Evolutionary conservation across 2,113 vertebrate genomes (phyloP), one percentile per base, ranked within the genome.

Genomic region (Pongo pygmaeus): DNA sequence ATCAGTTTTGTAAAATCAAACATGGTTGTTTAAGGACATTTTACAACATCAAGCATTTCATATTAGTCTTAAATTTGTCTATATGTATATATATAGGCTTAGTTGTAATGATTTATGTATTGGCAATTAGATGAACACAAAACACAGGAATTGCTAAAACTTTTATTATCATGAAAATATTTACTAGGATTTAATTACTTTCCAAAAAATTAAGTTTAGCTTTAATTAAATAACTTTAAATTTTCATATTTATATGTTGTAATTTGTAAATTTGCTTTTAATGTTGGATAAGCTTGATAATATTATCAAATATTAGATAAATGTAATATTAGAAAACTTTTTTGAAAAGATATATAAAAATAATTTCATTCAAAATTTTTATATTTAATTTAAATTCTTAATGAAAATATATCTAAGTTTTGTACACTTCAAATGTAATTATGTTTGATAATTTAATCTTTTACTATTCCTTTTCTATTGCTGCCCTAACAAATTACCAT

Each of bases 1-100:
- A 83, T 69, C 22, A 70, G 57, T 72, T 97, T 97, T 92, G 74
- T 7, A 89, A 91, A 95, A 95, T 90, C 74, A 90, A 97, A 91
- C 74, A 50, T 35, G 40, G 32, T 64, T 93, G 35, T 59, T 93
- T 85, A 83, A 91, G 89, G 84, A 91, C n/a, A 90, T 48, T 89
- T 94, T 94, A 25, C 32, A 84, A 83, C 30, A 94, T 0, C 46
- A 46, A 91, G 20, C 40, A 86, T 91, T 92, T 93, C 43, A 57
- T 17, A 52, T 23, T 48, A 86, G 32, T 23, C 48, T 93, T 89
- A 93, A 40, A 92, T 64, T 32, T 95, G 14, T 96, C 8, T 79
- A 77, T 78, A 40, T 40, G 69, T 16, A 20, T 38, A 93, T 52
- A 69, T 16, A 23, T 43, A 93, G 35, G 40, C 43, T 93, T 79